Conservation (phyloP, 2,797 vertebrate genomes). For the Oreochromis grahami region DNA sequence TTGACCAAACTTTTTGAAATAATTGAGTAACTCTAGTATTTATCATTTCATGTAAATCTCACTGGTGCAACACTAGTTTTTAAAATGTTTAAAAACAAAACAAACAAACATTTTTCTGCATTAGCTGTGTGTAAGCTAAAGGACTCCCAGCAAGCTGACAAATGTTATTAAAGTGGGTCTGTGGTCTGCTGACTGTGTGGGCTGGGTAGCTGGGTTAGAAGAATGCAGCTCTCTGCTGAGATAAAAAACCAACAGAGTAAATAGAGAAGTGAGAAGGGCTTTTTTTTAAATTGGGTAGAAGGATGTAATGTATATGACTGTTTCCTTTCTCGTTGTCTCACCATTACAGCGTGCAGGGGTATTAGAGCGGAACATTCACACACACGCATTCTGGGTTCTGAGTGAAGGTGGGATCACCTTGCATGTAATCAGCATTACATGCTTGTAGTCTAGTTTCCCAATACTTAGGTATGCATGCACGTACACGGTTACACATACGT, state of each 20-base stretch:
- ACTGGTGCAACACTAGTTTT: background rate
- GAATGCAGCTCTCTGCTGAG: background rate
- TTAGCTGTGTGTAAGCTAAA: background rate
- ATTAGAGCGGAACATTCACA: background rate
- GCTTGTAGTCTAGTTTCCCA: slow-evolving; percentile 25
- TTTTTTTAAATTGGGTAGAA: background rate
- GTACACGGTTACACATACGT: background rate
- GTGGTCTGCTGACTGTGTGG: background rate
- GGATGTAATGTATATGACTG: slow-evolving; percentile 10
- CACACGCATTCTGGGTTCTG: background rate
- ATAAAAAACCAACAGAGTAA: background rate
- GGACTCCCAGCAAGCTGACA: background rate
- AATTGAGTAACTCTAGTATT: background rate
- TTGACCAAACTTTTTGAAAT: background rate
- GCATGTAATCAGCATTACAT: slow-evolving; percentile 30
- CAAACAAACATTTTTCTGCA: background rate
- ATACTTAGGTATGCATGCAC: slow-evolving; percentile 7
- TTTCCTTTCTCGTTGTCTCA: slow-evolving; percentile 7
- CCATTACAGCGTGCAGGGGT: background rate
- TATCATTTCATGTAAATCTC: background rate
- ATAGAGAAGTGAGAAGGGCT: background rate
- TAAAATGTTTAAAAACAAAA: background rate
- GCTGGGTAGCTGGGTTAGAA: background rate
- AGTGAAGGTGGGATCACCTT: slow-evolving; percentile 34
- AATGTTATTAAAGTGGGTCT: background rate